Percentiles rank a stretch among this genome's conserved stretches.
Evolutionary conservation across 2,888 invertebrate species (phyloP).

Genomic region (Eulithis testata): DNA sequence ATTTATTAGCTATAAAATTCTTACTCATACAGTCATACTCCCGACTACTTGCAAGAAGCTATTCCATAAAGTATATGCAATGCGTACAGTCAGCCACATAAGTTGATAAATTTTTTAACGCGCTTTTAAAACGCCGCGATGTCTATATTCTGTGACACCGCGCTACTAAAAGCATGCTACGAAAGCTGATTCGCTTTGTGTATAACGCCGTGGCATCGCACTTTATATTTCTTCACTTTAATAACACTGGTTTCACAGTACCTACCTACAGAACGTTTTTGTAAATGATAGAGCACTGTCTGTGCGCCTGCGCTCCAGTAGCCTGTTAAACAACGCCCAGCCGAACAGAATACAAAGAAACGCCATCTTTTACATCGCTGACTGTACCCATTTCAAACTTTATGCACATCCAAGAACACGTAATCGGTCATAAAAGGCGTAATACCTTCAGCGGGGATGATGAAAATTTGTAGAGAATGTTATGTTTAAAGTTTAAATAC

Average conservation of each 20-base stretch:
- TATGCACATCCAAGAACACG: constrained; percentile 21
- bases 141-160: too few relatives aligned
- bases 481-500: constrained; percentile 12
- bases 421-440: constrained; percentile 25
- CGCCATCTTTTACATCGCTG: background rate
- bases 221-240: too few relatives aligned
- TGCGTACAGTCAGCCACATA: constrained; percentile 2
- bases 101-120: background rate
- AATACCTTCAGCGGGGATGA: constrained; percentile 18
- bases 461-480: constrained; percentile 11
- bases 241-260: too few relatives aligned
- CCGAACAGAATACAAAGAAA: too few relatives aligned
- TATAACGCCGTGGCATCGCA: too few relatives aligned
- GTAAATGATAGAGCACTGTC: too few relatives aligned
- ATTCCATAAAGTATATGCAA: constrained; percentile 18
- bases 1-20: constrained; percentile 13
- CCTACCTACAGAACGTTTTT: too few relatives aligned
- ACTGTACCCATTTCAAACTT: constrained; percentile 21
- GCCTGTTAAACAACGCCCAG: too few relatives aligned
- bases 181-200: too few relatives aligned
- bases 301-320: too few relatives aligned
- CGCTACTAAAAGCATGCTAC: too few relatives aligned
- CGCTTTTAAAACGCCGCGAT: background rate
- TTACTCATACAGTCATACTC: constrained; percentile 5
- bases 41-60: constrained; percentile 18